Evolutionary conservation across 2,797 vertebrate genomes (phyloP), one percentile per base, ranked within the genome.

Genomic region (Neopelma chrysocephalum): DNA sequence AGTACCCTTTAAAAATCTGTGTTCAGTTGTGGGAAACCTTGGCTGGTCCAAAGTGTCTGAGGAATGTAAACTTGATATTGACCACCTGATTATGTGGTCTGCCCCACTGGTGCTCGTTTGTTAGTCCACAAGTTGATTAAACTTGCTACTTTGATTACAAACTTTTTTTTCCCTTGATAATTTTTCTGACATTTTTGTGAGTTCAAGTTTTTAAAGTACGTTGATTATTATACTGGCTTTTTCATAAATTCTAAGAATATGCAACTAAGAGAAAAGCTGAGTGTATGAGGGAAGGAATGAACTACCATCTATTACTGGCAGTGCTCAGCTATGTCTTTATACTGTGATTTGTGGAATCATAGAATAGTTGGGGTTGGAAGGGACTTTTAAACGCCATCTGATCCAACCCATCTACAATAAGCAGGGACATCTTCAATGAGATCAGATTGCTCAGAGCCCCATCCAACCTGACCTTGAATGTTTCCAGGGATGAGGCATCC

Each of bases 81-180:
- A n/a, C n/a, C n/a, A 80, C n/a, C 34, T 45, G 12, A 4, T 84
- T 84, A 12, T 3, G 1, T 42, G 12, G 6, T 60, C 26, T 45
- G 21, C 18, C 15, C 7, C 3, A 4, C 5, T 12, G 19, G 9
- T 62, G 9, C 43, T 70, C 0, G 0, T 68, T 72, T 57, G 42
- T 68, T 76, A 34, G 5, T 45, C 10, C n/a, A 27, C 16, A 58
- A 57, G 15, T 26, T 57, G 18, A 71, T 64, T 16, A 40, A 34
- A 47, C 18, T 75, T 82, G 5, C 11, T 65, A 14, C 20, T 61
- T 89, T 5, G 15, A 32, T 34, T 34, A 48, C 31, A 47, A 26
- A 19, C 20, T 18, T n/a, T 11, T 22, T 15, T 3, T 38, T 1
- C 2, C 1, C 9, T 11, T 1, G 0, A 18, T 40, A 26, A 12